Percentiles rank a stretch among this genome's conserved stretches.
phyloP scores from a whole-genome alignment of 2,797 vertebrate species.

The Chaenodraco wilsoni region DNA sequence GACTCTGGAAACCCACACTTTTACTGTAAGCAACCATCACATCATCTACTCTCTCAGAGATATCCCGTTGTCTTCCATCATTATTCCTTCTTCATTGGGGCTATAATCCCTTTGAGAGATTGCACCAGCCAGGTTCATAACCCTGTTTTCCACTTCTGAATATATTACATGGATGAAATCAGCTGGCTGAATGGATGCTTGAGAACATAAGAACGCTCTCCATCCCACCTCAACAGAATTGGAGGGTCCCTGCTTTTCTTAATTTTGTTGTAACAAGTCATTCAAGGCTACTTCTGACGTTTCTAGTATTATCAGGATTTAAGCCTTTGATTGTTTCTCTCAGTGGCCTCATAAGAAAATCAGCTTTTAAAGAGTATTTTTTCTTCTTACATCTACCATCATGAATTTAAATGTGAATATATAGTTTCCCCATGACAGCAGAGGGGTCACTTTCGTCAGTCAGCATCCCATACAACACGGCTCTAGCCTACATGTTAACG shows the following conservation, averaged over 20 bases:
- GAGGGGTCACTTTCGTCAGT: slow-evolving; percentile 38
- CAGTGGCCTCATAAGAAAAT: slow-evolving; percentile 7
- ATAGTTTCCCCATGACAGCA: not conserved
- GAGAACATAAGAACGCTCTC: slow-evolving; percentile 31
- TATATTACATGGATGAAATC: slow-evolving; percentile 60
- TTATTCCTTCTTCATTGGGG: slow-evolving; percentile 54
- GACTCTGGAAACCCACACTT: not conserved
- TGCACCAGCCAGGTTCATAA: slow-evolving; percentile 59
- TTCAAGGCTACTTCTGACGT: slow-evolving; percentile 17
- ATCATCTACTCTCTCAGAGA: slow-evolving; percentile 46
- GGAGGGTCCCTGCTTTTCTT: not conserved
- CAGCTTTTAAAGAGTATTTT: not conserved
- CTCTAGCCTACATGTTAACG: slow-evolving; percentile 63
- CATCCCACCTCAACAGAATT: slow-evolving; percentile 27
- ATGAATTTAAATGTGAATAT: slow-evolving; percentile 9
- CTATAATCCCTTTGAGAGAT: slow-evolving; percentile 58
- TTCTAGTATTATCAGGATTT: slow-evolving; percentile 3
- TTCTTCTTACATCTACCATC: not conserved
- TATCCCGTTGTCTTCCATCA: slow-evolving; percentile 48
- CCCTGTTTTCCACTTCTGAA: slow-evolving; percentile 57
- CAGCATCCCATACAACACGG: slow-evolving; percentile 25
- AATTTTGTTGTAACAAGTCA: not conserved
- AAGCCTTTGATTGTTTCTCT: slow-evolving; percentile 1
- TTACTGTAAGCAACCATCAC: slow-evolving; percentile 36
- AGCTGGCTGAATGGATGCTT: slow-evolving; percentile 44